Conservation (phyloP, 2,888 invertebrate genomes). For the Eupithecia dodoneata region DNA sequence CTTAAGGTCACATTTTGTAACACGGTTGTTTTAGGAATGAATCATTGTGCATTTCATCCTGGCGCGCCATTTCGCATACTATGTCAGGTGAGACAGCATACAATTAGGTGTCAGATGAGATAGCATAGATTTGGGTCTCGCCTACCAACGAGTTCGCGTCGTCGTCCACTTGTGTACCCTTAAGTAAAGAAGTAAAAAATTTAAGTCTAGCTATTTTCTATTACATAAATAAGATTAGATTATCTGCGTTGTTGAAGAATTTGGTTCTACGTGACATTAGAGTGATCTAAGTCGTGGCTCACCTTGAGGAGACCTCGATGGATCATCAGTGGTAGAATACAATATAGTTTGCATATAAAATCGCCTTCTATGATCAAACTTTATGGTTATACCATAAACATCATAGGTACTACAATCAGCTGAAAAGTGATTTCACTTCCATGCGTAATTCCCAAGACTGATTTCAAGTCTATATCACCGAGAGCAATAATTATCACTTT, state of each 20-base stretch:
- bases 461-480: no score
- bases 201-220: background rate
- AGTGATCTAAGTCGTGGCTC: background rate
- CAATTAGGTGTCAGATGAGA: no score
- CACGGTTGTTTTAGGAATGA: no score
- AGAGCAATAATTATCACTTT: no score
- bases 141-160: no score
- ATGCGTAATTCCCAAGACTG: no score
- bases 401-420: no score
- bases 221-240: background rate
- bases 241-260: background rate
- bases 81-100: no score
- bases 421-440: background rate
- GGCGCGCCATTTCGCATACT: no score
- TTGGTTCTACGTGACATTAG: background rate
- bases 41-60: no score
- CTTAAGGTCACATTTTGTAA: no score
- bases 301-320: background rate
- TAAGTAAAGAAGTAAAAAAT: background rate
- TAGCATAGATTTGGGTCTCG: no score
- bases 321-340: background rate
- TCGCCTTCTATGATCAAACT: background rate
- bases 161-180: background rate
- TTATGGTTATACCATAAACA: background rate
- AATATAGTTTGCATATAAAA: background rate